Percentiles rank a stretch among this genome's conserved stretches.
phyloP scores from a whole-genome alignment of 2,888 invertebrate species.

The Synergus itoensis region DNA sequence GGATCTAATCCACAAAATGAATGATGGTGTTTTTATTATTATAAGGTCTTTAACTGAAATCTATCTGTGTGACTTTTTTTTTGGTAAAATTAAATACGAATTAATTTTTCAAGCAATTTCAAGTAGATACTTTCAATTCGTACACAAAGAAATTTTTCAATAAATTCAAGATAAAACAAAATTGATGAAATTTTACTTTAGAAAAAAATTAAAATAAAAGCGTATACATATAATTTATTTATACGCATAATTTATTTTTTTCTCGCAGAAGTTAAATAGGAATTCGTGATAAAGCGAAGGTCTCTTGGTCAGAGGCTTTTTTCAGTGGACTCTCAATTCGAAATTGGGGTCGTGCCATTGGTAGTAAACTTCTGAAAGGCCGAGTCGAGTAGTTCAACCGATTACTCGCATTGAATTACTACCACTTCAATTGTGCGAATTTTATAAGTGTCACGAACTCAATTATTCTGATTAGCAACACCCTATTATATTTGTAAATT shows the following conservation, averaged over 20 bases:
- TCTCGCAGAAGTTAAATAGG: neutral
- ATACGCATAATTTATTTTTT: no score
- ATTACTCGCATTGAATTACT: conserved; percentile 67
- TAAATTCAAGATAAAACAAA: no score
- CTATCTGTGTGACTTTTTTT: neutral
- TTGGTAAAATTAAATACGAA: neutral
- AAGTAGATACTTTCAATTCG: no score
- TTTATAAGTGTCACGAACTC: conserved; percentile 26
- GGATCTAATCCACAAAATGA: conserved; percentile 33
- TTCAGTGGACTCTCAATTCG: conserved; percentile 58
- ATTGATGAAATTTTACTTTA: no score
- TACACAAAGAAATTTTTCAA: no score
- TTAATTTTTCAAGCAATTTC: neutral
- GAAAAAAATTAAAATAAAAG: no score
- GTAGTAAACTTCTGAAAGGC: conserved; percentile 65
- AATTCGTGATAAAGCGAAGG: conserved; percentile 2
- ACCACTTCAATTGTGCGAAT: conserved; percentile 56
- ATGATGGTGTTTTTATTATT: neutral
- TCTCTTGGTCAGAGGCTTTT: conserved; percentile 42
- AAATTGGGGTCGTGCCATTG: conserved; percentile 68
- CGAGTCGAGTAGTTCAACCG: conserved; percentile 60
- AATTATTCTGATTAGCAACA: conserved; percentile 15
- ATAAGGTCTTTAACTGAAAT: neutral
- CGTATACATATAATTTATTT: no score
- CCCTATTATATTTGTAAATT: neutral